Conservation (phyloP, 2,888 invertebrate species). For the Pegoplata infirma region DNA sequence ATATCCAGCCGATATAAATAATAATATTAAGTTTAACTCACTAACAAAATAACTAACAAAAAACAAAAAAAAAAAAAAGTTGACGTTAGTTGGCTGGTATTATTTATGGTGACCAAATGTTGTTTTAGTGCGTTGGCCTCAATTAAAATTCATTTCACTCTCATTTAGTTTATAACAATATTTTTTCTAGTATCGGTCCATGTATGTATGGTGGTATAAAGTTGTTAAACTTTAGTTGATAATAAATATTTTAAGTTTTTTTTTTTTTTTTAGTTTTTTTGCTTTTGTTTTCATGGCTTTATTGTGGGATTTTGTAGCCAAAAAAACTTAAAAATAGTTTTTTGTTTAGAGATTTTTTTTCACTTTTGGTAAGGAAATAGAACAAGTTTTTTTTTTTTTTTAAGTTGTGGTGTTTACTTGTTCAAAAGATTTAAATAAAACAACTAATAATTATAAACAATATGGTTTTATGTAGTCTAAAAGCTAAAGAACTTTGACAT, state of each 20-base stretch:
- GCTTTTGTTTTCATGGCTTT: conserved; percentile 11
- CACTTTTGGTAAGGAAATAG: conserved; percentile 27
- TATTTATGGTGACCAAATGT: conserved; percentile 57
- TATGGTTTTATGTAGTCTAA: background rate
- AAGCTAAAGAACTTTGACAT: conserved; percentile 39
- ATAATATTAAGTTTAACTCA: conserved; percentile 23
- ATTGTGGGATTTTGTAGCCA: conserved; percentile 8
- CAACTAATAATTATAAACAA: conserved; percentile 20
- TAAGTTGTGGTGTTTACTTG: conserved; percentile 18
- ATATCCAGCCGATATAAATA: background rate
- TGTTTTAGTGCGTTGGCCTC: conserved; percentile 64
- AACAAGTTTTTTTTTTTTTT: conserved; percentile 32
- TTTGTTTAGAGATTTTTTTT: background rate
- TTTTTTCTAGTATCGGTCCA: background rate
- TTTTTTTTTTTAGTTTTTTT: conserved; percentile 12
- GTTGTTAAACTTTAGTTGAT: conserved; percentile 32
- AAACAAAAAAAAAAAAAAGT: conserved; percentile 20
- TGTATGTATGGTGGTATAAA: background rate
- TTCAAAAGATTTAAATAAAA: conserved; percentile 18
- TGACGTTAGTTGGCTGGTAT: conserved; percentile 45
- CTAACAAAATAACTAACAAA: too few relatives aligned
- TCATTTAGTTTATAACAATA: conserved; percentile 56
- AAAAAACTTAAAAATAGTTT: conserved; percentile 3
- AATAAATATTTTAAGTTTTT: conserved; percentile 21
- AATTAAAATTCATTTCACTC: conserved; percentile 67